A percentile compares a stretch with the other conserved stretches of the same genome.
Conservation (phyloP, 2,888 invertebrate species). For the Troglohyphantes excavatus region DNA sequence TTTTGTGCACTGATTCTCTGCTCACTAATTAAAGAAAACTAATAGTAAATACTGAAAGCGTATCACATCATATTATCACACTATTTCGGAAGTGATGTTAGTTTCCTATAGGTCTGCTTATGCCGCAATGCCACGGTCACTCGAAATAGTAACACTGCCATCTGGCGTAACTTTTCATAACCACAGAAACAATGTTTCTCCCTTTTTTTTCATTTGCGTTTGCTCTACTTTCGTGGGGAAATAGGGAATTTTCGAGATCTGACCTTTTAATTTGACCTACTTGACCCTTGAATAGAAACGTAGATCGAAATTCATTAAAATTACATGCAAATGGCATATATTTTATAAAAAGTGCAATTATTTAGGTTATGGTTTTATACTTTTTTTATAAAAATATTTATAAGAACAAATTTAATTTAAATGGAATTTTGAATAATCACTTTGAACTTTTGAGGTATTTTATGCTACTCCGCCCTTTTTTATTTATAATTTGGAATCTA, state of each 20-base stretch:
- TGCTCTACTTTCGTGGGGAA: conserved; percentile 18
- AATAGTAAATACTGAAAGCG: conserved; percentile 64
- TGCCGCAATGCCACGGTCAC: conserved; percentile 79
- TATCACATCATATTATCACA: conserved; percentile 77
- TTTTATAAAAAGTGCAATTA: not conserved
- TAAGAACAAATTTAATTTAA: not conserved
- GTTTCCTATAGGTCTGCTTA: conserved; percentile 74
- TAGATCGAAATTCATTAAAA: not conserved
- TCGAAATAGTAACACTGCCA: conserved; percentile 62
- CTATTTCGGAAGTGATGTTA: conserved; percentile 65
- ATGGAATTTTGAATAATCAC: too few species aligned
- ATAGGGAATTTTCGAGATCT: conserved; percentile 30
- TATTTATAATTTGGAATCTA: too few species aligned
- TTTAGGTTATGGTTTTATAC: not conserved
- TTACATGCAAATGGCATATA: not conserved
- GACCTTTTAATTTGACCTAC: conserved; percentile 21
- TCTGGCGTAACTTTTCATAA: conserved; percentile 48
- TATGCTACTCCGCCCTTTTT: too few species aligned
- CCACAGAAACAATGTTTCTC: conserved; percentile 41
- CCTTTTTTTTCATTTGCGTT: not conserved
- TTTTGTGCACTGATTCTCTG: conserved; percentile 11
- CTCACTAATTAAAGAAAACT: conserved; percentile 13
- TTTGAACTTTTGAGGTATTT: too few species aligned
- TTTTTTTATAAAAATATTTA: not conserved
- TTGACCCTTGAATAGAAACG: conserved; percentile 6